These are phyloP conservation scores for Podarcis siculus DNA, from an alignment of 2,797 vertebrate genomes.

Conservation along the genomic window DNA sequence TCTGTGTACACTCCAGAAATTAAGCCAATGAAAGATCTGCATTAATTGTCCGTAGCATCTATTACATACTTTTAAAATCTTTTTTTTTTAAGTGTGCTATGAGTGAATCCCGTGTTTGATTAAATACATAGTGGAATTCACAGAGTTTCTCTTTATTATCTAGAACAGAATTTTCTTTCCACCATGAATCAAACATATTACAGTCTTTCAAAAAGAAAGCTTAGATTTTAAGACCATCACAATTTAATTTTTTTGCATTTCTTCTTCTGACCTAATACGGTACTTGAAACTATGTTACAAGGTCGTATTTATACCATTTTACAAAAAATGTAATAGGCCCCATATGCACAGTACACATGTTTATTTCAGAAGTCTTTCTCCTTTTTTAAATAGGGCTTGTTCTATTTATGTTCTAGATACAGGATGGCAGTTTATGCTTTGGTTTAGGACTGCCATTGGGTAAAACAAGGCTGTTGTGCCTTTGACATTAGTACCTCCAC, in stretches of 20 bases:
- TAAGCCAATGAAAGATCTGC: slow-evolving; percentile 31
- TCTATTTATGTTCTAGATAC: too few relatives aligned
- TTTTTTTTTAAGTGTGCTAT: background rate
- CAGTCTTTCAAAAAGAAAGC: background rate
- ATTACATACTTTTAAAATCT: background rate
- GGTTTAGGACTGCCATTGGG: too few relatives aligned
- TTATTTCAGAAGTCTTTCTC: too few relatives aligned
- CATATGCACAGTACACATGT: background rate
- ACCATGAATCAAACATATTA: background rate
- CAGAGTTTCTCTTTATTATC: slow-evolving; percentile 20
- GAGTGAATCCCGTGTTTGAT: background rate
- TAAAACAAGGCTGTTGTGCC: too few relatives aligned
- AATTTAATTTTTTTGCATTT: background rate
- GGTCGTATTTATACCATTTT: background rate
- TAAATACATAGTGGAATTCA: background rate
- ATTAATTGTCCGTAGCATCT: slow-evolving; percentile 34
- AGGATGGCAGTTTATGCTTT: too few relatives aligned
- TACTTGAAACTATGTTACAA: background rate
- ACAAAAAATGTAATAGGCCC: background rate
- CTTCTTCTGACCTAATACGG: background rate
- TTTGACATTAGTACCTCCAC: too few relatives aligned
- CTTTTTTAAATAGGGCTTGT: too few relatives aligned
- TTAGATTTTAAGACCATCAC: background rate
- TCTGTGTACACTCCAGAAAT: slow-evolving; percentile 26
- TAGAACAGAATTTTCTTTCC: background rate